phyloP scores from a whole-genome alignment of 2,797 vertebrate genomes.

The Melanotaenia parkinsoni region DNA sequence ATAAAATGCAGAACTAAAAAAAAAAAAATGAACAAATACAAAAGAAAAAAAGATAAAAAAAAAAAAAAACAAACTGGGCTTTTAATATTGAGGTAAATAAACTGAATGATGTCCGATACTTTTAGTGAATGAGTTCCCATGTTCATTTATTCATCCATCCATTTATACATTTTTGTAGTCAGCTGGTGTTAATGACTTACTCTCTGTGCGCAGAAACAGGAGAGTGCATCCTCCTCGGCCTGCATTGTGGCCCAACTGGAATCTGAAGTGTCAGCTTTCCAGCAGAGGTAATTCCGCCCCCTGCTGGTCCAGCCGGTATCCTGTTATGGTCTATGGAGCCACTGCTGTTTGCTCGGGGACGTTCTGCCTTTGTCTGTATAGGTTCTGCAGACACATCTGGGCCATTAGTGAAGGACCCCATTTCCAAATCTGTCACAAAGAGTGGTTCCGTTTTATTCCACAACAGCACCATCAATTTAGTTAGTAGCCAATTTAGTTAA shows the following conservation, averaged over 20 bases:
- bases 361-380: constrained; percentile 72
- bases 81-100: too few relatives aligned
- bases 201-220: constrained; percentile 65
- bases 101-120: background rate
- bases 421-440: constrained; percentile 52
- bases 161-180: background rate
- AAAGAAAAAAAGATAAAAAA: background rate
- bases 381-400: constrained; percentile 64
- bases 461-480: background rate
- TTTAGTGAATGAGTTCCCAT: background rate
- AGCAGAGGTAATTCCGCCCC: constrained; percentile 30
- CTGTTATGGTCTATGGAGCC: constrained; percentile 73
- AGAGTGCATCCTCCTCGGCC: constrained; percentile 50
- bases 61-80: background rate
- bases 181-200: constrained; percentile 58
- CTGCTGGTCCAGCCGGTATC: constrained; percentile 39
- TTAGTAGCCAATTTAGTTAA: rapidly evolving
- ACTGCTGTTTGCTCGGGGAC: constrained; percentile 72
- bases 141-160: background rate
- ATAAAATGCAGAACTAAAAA: background rate
- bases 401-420: constrained; percentile 29
- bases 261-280: constrained; percentile 69
- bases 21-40: background rate
- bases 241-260: constrained; percentile 60
- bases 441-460: background rate